Base-by-base conservation (phyloP, 2,888 invertebrate species). In the Anaspis maculata region DNA sequence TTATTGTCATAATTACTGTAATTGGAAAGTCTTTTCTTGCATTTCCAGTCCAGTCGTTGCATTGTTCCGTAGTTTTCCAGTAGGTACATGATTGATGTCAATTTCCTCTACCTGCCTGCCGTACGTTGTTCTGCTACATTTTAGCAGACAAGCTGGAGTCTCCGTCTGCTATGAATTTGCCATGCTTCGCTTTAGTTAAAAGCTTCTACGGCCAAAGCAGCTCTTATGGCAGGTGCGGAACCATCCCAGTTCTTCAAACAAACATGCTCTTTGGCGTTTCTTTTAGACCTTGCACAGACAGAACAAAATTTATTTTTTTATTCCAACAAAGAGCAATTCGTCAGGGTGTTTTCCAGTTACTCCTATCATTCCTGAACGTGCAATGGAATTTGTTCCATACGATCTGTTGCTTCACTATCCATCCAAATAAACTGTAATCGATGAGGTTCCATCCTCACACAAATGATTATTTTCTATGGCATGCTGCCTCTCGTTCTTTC, bases 361-460 rank as follows among this genome's bases (percentile, higher is more conserved):
- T 3, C 23, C 40, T n/a, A 30, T 31, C 44, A 48, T 46, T 29
- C 47, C 48, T 7, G 48, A 50, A 10, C 35, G 24, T 6, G 46
- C 27, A 37, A 41, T 45, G 32, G 28, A 46, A 15, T 47, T 50
- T 3, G 39, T 37, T 1, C 43, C 34, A 29, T 49, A 48, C 2
- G 44, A 44, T n/a, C 44, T 12, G 33, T 45, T 49, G 21, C 43
- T 43, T 46, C 48, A 48, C 7, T 45, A 46, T 0, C 49, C 49
- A 39, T 49, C 46, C 6, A 46, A 31, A 34, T 45, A 42, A 1
- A 48, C 49, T 15, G 42, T 48, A 13, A 44, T 40, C 45, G 38
- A 46, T 14, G 45, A 40, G 6, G n/a, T n/a, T 13, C 27, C 14
- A 13, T 27, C 27, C 3, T 7, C 6, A 13, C 14, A 13, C 5